Percentiles rank a stretch among this genome's conserved stretches.
Conservation (phyloP, 2,888 invertebrate genomes). For the Andrena hattorfiana region DNA sequence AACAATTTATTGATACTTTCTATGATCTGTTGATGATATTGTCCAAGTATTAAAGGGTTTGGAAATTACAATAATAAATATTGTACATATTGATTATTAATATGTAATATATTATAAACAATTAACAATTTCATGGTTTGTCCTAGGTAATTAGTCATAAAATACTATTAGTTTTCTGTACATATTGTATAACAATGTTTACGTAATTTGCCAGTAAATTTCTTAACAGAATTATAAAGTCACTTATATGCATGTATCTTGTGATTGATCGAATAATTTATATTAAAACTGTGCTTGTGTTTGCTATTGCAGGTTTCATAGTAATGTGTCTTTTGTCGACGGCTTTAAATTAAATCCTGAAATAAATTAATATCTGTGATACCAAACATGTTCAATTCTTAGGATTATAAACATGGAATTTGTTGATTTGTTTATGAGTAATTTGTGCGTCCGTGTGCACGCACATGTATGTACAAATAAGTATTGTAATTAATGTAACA, state of each 20-base stretch:
- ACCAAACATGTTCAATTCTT: conserved; percentile 34
- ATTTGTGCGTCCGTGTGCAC: conserved; percentile 52
- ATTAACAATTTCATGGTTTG: conserved; percentile 74
- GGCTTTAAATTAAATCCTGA: conserved; percentile 14
- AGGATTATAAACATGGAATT: conserved; percentile 52
- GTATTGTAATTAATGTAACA: conserved; percentile 55
- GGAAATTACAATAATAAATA: conserved; percentile 49
- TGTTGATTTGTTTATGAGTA: conserved; percentile 45
- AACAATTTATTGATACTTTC: conserved; percentile 58
- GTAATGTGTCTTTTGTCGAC: conserved; percentile 24
- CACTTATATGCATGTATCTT: conserved; percentile 12
- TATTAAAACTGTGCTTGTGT: conserved; percentile 17
- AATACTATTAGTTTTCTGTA: conserved; percentile 33
- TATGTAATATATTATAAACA: conserved; percentile 72
- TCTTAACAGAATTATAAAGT: conserved; percentile 19
- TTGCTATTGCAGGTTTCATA: conserved; percentile 35
- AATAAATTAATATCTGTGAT: conserved; percentile 27
- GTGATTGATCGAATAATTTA: conserved; percentile 9
- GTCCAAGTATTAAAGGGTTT: conserved; percentile 43
- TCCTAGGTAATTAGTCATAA: conserved; percentile 51
- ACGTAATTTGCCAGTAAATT: conserved; percentile 28
- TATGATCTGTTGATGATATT: conserved; percentile 53
- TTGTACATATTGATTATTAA: conserved; percentile 68
- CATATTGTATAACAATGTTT: conserved; percentile 30
- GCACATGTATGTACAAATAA: conserved; percentile 44